Percentiles rank a stretch among this genome's conserved stretches.
phyloP scores from a whole-genome alignment of 2,797 vertebrate genomes.

The Alfaro cultratus region DNA sequence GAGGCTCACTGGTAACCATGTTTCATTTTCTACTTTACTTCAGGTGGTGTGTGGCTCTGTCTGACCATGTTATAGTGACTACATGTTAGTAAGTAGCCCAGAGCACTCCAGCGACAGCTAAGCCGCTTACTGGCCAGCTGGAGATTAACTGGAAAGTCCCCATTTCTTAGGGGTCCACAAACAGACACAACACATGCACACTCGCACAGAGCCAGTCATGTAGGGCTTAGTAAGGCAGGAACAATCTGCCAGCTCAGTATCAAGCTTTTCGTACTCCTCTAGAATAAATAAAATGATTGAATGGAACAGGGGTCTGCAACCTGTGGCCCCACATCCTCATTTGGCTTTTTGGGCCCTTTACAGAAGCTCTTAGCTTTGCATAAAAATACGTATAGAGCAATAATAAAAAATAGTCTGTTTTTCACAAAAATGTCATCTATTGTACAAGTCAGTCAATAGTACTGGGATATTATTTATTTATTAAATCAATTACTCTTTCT shows the following conservation, averaged over 20 bases:
- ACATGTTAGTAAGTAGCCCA: conserved; percentile 60
- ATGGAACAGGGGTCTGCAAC: not conserved
- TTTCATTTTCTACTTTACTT: not conserved
- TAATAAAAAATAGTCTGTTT: not conserved
- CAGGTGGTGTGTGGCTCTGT: not conserved
- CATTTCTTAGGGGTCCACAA: conserved; percentile 42
- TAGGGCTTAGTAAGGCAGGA: conserved; percentile 40
- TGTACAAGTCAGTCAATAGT: not conserved
- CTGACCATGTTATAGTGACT: conserved; percentile 31
- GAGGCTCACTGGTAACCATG: no score
- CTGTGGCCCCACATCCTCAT: not conserved
- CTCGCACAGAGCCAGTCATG: conserved; percentile 39
- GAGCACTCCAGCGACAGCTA: conserved; percentile 73
- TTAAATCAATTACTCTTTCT: not conserved
- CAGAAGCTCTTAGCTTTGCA: not conserved
- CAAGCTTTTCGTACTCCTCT: conserved; percentile 17
- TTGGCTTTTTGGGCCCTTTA: not conserved
- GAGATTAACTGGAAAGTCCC: conserved; percentile 78
- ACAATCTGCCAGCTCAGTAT: conserved; percentile 48
- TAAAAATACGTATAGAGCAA: not conserved
- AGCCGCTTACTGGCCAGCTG: conserved; percentile 80
- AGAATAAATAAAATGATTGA: conserved; percentile 21
- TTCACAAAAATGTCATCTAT: not conserved
- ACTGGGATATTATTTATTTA: not conserved
- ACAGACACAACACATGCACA: conserved; percentile 51